A percentile compares a stretch with the other conserved stretches of the same genome.
These are phyloP conservation scores for Hyles lineata DNA, from an alignment of 2,888 invertebrate genomes.

Conservation along the genomic window DNA sequence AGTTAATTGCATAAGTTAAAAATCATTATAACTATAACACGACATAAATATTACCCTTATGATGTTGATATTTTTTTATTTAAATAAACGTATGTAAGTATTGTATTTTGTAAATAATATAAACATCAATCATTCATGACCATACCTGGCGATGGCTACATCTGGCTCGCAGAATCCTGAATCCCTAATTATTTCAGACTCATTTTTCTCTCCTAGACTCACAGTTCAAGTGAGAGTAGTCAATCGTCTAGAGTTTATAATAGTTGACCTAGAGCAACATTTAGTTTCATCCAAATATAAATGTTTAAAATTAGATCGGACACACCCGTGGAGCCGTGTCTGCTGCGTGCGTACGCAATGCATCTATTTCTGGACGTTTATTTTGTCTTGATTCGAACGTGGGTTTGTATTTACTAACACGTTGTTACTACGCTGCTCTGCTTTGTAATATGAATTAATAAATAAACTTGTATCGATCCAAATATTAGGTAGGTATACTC, in stretches of 20 bases:
- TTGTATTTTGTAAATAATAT: too few relatives aligned
- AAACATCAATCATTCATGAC: too few relatives aligned
- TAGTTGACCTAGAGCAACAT: slow-evolving; percentile 58
- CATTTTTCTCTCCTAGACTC: not conserved
- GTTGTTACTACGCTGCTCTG: not conserved
- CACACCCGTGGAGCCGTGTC: slow-evolving; percentile 61
- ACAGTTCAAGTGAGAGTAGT: not conserved
- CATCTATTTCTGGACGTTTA: slow-evolving; percentile 36
- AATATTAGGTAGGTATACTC: not conserved
- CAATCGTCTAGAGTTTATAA: slow-evolving; percentile 18
- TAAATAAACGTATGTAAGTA: too few relatives aligned
- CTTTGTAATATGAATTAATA: not conserved
- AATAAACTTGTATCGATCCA: not conserved
- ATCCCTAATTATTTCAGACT: too few relatives aligned
- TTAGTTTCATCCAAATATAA: slow-evolving; percentile 53
- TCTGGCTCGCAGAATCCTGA: too few relatives aligned
- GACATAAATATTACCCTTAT: too few relatives aligned
- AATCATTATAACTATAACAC: too few relatives aligned
- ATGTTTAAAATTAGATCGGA: slow-evolving; percentile 63
- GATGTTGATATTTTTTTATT: too few relatives aligned
- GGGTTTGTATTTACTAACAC: slow-evolving; percentile 21
- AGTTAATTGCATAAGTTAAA: too few relatives aligned
- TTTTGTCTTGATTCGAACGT: slow-evolving; percentile 39
- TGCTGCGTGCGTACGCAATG: slow-evolving; percentile 42
- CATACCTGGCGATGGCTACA: too few relatives aligned